Evolutionary conservation across 2,888 invertebrate genomes (phyloP), one percentile per base, ranked within the genome.

Genomic region (Drosophila emarginata): DNA sequence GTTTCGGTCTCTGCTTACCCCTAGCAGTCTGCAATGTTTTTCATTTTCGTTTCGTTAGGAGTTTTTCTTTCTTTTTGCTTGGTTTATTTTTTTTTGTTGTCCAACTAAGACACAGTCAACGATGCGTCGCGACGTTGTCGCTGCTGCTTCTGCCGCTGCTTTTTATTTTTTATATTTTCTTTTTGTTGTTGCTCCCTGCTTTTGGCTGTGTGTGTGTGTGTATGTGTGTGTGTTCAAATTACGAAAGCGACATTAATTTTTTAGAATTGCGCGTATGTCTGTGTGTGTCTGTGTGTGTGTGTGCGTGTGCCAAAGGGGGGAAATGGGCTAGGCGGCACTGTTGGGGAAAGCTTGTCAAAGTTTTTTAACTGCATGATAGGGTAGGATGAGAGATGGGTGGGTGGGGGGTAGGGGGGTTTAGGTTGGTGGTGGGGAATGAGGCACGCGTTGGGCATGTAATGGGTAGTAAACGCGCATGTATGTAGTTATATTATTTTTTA

Each of bases 181-280:
- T n/a, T 32, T 32, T 9, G 9, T 1, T 32, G 26, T 32, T 36
- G 65, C 66, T 52, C 59, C 73, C 57, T 66, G 67, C 64, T 52
- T 39, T 56, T 45, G 15, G 23, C 58, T 50, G 64, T 69, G 72
- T 72, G 76, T 79, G 76, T 82, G 11, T 57, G 60, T 79, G 76
- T 82, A 6, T 57, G 60, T 68, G 58, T 62, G 58, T 72, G 76
- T 79, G 76, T 82, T 82, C 70, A 89, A 89, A 88, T 88, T 87
- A 88, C 79, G 82, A 84, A 83, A 81, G 81, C 84, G 81, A 89
- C 86, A 89, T 88, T 89, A 89, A 88, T 88, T 89, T 88, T 88
- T 86, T 87, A 85, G 86, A 88, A 82, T 82, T 84, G 80, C 84
- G 82, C 86, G 84, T 80, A 84, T 80, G 79, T 85, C 75, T 76